Evolutionary conservation across 2,888 invertebrate species (phyloP).

Genomic region (Cheilosia vernalis): DNA sequence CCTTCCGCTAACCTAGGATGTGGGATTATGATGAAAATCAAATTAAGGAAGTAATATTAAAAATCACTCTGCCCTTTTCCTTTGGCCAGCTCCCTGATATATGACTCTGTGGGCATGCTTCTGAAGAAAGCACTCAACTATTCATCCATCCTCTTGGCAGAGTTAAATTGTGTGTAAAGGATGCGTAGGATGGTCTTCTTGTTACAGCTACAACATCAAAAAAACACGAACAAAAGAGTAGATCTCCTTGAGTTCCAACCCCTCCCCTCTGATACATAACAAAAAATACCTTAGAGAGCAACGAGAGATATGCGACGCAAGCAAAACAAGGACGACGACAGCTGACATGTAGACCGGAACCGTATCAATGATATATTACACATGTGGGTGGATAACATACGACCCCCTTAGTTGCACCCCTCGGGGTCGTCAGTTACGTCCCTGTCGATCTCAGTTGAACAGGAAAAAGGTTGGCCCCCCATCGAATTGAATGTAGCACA

Average conservation of each 20-base stretch:
- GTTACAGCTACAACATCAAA: slow-evolving; percentile 11
- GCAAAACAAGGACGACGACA: slow-evolving; percentile 67
- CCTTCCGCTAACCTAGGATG: slow-evolving; percentile 56
- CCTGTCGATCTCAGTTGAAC: slow-evolving; percentile 68
- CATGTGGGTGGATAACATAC: slow-evolving; percentile 65
- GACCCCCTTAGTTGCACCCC: slow-evolving; percentile 24
- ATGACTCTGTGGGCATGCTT: slow-evolving; percentile 13
- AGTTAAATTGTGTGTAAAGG: slow-evolving; percentile 49
- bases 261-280: background rate
- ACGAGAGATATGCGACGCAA: slow-evolving; percentile 53
- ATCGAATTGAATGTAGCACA: slow-evolving; percentile 67
- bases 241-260: background rate
- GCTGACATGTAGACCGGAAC: slow-evolving; percentile 70
- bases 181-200: slow-evolving; percentile 37
- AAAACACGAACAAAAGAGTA: background rate
- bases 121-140: slow-evolving; percentile 14
- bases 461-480: slow-evolving; percentile 71
- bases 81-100: slow-evolving; percentile 21
- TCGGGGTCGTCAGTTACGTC: slow-evolving; percentile 45
- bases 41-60: slow-evolving; percentile 64
- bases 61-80: slow-evolving; percentile 44
- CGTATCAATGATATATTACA: slow-evolving; percentile 74
- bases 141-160: background rate
- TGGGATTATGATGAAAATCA: slow-evolving; percentile 52
- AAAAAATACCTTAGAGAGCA: slow-evolving; percentile 33